phyloP scores from a whole-genome alignment of 92 coral and sea anemone species.

The Umimayanthus kanabou region DNA sequence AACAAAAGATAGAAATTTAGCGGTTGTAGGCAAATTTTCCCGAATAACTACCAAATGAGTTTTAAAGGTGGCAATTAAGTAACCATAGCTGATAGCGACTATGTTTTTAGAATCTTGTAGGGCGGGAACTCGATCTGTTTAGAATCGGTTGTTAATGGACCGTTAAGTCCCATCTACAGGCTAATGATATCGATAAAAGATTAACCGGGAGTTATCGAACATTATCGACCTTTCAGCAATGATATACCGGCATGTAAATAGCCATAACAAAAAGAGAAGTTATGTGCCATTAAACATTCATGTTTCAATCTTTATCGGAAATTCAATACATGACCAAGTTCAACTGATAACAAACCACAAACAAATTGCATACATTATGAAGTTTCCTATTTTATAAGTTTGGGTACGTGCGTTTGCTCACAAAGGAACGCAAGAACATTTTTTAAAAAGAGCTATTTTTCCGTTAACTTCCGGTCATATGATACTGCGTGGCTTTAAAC shows the following conservation, averaged over 20 bases:
- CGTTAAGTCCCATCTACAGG: background rate
- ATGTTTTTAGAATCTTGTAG: background rate
- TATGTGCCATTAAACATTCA: background rate
- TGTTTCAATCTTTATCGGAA: background rate
- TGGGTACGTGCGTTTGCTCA: too few relatives aligned
- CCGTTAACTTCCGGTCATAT: too few relatives aligned
- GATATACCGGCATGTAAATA: background rate
- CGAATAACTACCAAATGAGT: background rate
- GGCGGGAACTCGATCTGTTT: background rate
- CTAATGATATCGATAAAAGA: background rate
- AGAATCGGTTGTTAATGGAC: too few relatives aligned
- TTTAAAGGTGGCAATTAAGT: background rate
- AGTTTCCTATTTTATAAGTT: background rate
- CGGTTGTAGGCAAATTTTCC: background rate
- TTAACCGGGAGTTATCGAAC: background rate
- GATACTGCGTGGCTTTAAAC: background rate
- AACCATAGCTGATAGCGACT: background rate
- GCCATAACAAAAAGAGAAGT: background rate
- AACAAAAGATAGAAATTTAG: background rate
- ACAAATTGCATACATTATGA: background rate
- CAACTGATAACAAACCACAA: background rate
- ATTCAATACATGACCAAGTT: background rate
- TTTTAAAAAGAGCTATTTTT: too few relatives aligned
- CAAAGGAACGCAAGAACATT: too few relatives aligned
- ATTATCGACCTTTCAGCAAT: background rate